These are phyloP conservation scores for Pangasius sanitwongsei DNA, from an alignment of 2,797 vertebrate genomes.

Conservation along the genomic window DNA sequence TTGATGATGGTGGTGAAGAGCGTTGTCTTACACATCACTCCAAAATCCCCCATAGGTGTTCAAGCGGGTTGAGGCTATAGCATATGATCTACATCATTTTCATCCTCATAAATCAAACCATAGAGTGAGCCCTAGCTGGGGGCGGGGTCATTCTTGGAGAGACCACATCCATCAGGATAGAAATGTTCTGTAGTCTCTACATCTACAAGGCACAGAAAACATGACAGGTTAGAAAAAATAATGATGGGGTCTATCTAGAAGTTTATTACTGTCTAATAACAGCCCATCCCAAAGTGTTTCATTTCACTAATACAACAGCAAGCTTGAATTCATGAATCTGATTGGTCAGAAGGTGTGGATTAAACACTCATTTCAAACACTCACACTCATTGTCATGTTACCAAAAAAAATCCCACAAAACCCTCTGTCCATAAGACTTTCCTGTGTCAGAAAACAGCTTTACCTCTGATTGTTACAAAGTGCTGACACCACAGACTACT, in stretches of 20 bases:
- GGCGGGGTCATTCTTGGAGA: not conserved
- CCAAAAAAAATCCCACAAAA: not conserved
- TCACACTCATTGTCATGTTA: not conserved
- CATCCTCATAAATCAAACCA: not conserved
- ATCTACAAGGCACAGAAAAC: not conserved
- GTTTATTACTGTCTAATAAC: not conserved
- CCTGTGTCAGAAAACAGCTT: not conserved
- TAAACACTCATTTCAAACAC: not conserved
- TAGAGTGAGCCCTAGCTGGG: not conserved
- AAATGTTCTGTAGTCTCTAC: not conserved
- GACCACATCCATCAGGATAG: not conserved
- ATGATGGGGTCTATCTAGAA: not conserved
- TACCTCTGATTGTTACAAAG: not conserved
- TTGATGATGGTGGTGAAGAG: not conserved
- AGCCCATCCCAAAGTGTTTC: not conserved
- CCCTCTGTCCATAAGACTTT: not conserved
- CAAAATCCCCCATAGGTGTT: not conserved
- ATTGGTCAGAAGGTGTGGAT: not conserved
- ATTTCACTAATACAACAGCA: not conserved
- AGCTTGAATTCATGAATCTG: not conserved
- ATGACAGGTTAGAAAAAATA: no score
- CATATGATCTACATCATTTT: not conserved
- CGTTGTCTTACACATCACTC: not conserved
- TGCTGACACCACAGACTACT: not conserved
- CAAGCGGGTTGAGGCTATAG: not conserved